A percentile compares a stretch with the other conserved stretches of the same genome.
phyloP scores from a whole-genome alignment of 2,113 vertebrate genomes.

The Recurvirostra avosetta region DNA sequence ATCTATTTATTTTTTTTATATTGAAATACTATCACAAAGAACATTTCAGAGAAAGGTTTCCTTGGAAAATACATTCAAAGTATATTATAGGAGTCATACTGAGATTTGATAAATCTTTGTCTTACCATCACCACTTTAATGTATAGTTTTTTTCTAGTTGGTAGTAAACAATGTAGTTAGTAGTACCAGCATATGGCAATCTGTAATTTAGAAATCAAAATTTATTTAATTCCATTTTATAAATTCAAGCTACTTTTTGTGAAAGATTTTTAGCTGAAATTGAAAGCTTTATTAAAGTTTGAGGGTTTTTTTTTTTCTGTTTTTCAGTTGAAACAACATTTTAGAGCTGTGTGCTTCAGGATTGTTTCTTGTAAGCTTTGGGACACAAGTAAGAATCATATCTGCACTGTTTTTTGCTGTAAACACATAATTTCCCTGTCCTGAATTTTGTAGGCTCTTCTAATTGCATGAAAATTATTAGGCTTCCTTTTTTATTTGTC shows the following conservation, averaged over 20 bases:
- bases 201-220: background rate
- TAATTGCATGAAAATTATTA: background rate
- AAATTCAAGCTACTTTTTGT: background rate
- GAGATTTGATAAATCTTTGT: background rate
- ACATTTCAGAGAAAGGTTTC: background rate
- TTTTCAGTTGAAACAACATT: background rate
- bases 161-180: background rate
- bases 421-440: background rate
- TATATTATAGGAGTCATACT: background rate
- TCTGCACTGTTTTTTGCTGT: background rate
- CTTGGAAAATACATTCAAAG: background rate
- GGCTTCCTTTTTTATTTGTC: background rate
- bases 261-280: background rate
- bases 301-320: fast-evolving
- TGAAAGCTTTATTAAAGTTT: background rate
- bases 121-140: background rate
- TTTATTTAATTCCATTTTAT: background rate
- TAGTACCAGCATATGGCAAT: background rate
- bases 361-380: background rate
- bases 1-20: background rate
- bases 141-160: background rate
- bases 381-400: background rate
- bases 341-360: background rate
- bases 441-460: background rate
- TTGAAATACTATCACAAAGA: background rate